These are phyloP conservation scores for Hydriomena furcata DNA, from an alignment of 2,888 invertebrate genomes.

Conservation along the genomic window DNA sequence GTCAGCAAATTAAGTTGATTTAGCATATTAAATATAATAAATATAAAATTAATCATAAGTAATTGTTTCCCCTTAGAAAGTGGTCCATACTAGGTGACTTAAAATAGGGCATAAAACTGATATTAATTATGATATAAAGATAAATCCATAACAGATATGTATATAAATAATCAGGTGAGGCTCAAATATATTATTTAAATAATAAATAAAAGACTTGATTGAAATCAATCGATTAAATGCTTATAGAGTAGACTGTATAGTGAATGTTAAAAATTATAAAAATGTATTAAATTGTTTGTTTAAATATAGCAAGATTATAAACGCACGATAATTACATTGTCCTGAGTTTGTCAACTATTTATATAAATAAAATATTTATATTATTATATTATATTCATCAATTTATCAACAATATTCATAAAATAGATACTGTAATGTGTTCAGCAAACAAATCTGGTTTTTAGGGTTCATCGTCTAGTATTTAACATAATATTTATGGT, in stretches of 20 bases:
- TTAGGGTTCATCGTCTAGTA: background rate
- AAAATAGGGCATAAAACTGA: slow-evolving; percentile 78
- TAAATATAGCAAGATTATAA: slow-evolving; percentile 53
- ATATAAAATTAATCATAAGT: slow-evolving; percentile 35
- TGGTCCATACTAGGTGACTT: slow-evolving; percentile 83
- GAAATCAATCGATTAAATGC: slow-evolving; percentile 67
- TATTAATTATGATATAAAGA: slow-evolving; percentile 62
- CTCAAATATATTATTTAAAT: slow-evolving; percentile 75
- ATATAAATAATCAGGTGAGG: slow-evolving; percentile 73
- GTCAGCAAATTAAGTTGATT: slow-evolving; percentile 1
- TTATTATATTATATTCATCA: slow-evolving; percentile 52
- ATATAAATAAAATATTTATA: too few relatives aligned
- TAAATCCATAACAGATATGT: slow-evolving; percentile 61
- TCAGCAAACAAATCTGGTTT: slow-evolving; percentile 56
- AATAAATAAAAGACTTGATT: slow-evolving; percentile 76
- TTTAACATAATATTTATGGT: background rate
- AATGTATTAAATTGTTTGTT: slow-evolving; percentile 44
- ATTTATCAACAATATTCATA: slow-evolving; percentile 55
- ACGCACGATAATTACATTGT: slow-evolving; percentile 53
- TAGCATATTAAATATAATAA: slow-evolving; percentile 1
- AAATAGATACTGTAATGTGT: slow-evolving; percentile 57
- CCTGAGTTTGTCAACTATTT: slow-evolving; percentile 50
- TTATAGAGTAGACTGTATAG: slow-evolving; percentile 72
- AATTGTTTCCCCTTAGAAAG: slow-evolving; percentile 67
- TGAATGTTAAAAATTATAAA: slow-evolving; percentile 51